phyloP scores from a whole-genome alignment of 2,113 vertebrate genomes.

The Seriola aureovittata region DNA sequence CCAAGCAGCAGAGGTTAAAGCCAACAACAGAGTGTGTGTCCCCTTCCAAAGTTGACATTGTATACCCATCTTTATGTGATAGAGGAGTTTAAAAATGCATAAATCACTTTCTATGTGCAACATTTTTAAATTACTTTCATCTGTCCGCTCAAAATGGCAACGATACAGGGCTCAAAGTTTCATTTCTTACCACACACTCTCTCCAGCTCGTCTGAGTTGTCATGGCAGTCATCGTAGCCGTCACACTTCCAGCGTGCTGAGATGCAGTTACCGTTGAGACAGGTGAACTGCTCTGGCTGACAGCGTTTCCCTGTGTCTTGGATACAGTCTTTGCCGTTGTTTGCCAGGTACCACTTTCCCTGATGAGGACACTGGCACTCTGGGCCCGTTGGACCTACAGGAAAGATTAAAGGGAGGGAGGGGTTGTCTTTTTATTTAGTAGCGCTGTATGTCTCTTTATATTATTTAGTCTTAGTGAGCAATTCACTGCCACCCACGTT shows the following conservation, averaged over 20 bases:
- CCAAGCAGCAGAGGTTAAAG: too few relatives aligned
- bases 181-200: constrained; percentile 91
- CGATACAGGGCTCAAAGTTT: background rate
- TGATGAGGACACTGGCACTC: constrained; percentile 94
- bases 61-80: too few relatives aligned
- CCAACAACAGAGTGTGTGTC: too few relatives aligned
- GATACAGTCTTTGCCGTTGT: constrained; percentile 92
- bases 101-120: too few relatives aligned
- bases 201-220: constrained; percentile 92
- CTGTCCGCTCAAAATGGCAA: background rate
- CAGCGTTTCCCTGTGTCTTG: constrained; percentile 89
- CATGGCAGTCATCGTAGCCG: constrained; percentile 87
- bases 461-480: background rate
- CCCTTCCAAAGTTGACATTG: too few relatives aligned
- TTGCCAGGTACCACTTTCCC: constrained; percentile 93
- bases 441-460: background rate
- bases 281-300: constrained; percentile 88
- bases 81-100: too few relatives aligned
- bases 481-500: background rate
- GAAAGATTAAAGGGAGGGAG: background rate
- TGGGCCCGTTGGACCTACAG: constrained; percentile 90
- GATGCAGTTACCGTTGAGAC: constrained; percentile 90
- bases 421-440: too few relatives aligned
- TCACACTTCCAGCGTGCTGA: constrained; percentile 88
- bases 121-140: too few relatives aligned